Evolutionary conservation across 2,888 invertebrate genomes (phyloP).

Genomic region (Torymus tubicola): DNA sequence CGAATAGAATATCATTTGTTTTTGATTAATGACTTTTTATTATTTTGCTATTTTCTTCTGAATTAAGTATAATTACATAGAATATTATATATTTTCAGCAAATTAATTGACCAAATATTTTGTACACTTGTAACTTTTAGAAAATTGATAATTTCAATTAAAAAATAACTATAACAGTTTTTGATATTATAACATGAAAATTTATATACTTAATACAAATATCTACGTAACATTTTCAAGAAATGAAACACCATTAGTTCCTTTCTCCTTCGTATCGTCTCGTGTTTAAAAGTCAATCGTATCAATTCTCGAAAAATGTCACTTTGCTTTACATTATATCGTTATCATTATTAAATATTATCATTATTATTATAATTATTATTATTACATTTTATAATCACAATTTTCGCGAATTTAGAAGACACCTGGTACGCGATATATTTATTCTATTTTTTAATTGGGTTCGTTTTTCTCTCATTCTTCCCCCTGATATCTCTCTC

Average conservation of each 20-base stretch:
- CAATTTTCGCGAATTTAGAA: constrained; percentile 66
- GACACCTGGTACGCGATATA: constrained; percentile 66
- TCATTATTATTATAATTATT: constrained; percentile 42
- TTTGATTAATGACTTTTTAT: background rate
- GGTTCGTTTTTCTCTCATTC: constrained; percentile 13
- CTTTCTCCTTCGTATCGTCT: constrained; percentile 11
- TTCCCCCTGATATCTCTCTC: constrained; percentile 5
- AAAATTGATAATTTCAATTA: background rate
- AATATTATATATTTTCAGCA: too few relatives aligned
- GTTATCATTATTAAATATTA: constrained; percentile 35
- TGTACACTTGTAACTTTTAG: too few relatives aligned
- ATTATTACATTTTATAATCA: constrained; percentile 57
- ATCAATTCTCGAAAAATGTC: constrained; percentile 20
- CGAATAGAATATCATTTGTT: background rate
- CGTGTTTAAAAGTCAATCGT: constrained; percentile 26
- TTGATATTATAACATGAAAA: too few relatives aligned
- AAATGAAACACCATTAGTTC: too few relatives aligned
- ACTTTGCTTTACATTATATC: constrained; percentile 41
- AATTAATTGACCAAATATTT: too few relatives aligned
- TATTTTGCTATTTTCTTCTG: too few relatives aligned
- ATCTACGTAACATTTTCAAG: too few relatives aligned
- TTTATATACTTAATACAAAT: too few relatives aligned
- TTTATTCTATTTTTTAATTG: constrained; percentile 57
- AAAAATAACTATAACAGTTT: background rate
- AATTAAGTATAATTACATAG: too few relatives aligned